Conservation (phyloP, 1,140 invertebrate genomes). For the Nephila pilipes region DNA sequence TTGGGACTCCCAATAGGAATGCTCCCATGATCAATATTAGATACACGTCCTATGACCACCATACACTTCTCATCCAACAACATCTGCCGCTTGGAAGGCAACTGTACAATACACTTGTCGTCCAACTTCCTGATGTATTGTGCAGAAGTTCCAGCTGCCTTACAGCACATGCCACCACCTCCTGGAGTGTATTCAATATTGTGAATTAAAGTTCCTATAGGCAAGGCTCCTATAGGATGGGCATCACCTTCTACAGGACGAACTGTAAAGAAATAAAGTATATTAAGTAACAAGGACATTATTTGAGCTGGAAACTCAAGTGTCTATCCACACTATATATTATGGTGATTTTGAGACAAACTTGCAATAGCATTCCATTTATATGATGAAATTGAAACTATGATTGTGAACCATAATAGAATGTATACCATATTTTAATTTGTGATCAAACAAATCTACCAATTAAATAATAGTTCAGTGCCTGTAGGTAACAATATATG, state of each 20-base stretch:
- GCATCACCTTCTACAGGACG: conserved; percentile 94
- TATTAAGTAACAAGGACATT: neutral
- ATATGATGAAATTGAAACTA: too few species aligned
- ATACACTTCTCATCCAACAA: conserved; percentile 91
- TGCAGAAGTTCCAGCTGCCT: conserved; percentile 85
- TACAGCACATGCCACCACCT: conserved; percentile 87
- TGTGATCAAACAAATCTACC: too few species aligned
- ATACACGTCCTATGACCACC: conserved; percentile 94
- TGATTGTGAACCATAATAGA: too few species aligned
- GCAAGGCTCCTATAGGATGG: conserved; percentile 95
- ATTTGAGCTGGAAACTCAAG: too few species aligned
- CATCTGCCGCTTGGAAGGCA: conserved; percentile 92
- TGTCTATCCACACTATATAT: too few species aligned
- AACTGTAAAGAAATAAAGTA: conserved; percentile 83
- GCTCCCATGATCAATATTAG: conserved; percentile 88
- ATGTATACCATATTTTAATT: too few species aligned
- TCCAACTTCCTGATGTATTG: conserved; percentile 77
- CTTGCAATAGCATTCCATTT: too few species aligned
- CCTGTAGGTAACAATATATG: too few species aligned
- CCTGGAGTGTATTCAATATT: conserved; percentile 91
- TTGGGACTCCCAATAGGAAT: conserved; percentile 92
- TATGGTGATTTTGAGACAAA: too few species aligned
- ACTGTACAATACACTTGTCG: conserved; percentile 87
- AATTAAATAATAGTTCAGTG: too few species aligned
- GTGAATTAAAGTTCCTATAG: conserved; percentile 90